phyloP scores from a whole-genome alignment of 2,113 vertebrate species.

The Melospiza melodia region DNA sequence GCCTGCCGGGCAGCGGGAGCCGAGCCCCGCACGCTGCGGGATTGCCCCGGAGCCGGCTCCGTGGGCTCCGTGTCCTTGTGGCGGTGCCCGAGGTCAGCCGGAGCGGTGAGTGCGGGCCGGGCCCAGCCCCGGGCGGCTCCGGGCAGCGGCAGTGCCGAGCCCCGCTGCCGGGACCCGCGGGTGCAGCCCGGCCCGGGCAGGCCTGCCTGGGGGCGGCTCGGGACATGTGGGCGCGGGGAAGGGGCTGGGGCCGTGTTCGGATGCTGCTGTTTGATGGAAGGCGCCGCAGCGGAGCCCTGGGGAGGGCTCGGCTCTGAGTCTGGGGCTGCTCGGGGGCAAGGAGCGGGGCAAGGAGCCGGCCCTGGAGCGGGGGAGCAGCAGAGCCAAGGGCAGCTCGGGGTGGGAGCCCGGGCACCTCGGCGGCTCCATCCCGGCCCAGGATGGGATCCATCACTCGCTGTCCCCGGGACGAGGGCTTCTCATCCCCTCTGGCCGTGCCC shows the following conservation, averaged over 20 bases:
- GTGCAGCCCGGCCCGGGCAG: too few species aligned
- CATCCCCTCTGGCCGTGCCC: rapidly evolving
- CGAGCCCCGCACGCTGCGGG: rapidly evolving
- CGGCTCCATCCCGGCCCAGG: rapidly evolving
- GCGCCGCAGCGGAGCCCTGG: too few species aligned
- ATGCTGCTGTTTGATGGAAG: not conserved
- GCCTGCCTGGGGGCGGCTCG: too few species aligned
- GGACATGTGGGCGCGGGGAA: too few species aligned
- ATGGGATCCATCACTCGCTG: not conserved
- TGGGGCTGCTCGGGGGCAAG: rapidly evolving
- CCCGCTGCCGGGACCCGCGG: not conserved
- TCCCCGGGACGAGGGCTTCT: not conserved
- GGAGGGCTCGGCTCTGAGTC: rapidly evolving
- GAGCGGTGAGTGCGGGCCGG: rapidly evolving
- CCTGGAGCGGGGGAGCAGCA: rapidly evolving
- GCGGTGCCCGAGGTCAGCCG: not conserved
- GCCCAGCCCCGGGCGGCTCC: not conserved
- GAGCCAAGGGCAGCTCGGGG: not conserved
- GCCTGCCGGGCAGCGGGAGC: too few species aligned
- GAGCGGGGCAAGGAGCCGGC: not conserved
- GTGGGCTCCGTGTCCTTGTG: not conserved
- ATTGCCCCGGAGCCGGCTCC: not conserved
- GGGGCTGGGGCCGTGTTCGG: too few species aligned
- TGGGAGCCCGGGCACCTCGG: not conserved
- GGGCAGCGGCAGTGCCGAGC: too few species aligned